Conservation (phyloP, 2,888 invertebrate species). For the Rhodophaea formosa region DNA sequence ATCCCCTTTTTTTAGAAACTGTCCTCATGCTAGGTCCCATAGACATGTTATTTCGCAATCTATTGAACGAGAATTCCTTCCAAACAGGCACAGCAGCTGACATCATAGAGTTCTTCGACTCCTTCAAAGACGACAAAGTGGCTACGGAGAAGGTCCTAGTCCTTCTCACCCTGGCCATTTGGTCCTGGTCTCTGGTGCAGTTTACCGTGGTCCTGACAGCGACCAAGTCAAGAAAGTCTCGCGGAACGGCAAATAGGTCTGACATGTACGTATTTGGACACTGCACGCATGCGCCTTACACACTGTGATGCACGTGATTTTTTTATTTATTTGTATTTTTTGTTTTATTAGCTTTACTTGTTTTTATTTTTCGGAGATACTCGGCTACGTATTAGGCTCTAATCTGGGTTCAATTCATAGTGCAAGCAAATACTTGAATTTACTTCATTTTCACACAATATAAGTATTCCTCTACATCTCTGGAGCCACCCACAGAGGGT, state of each 20-base stretch:
- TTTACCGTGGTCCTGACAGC: slow-evolving; percentile 97
- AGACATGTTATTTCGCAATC: neutral
- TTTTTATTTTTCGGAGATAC: neutral
- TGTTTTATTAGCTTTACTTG: slow-evolving; percentile 4
- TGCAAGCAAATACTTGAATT: no score
- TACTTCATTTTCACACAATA: no score
- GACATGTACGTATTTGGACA: slow-evolving; percentile 70
- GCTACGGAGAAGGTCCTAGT: slow-evolving; percentile 90
- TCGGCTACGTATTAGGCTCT: no score
- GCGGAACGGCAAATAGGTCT: slow-evolving; percentile 83
- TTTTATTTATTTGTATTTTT: slow-evolving; percentile 8
- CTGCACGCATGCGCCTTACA: slow-evolving; percentile 28
- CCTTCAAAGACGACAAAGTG: slow-evolving; percentile 94
- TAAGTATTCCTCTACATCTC: no score
- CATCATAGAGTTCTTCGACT: slow-evolving; percentile 98
- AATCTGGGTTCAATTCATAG: no score
- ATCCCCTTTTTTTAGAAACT: no score
- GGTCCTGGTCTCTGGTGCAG: slow-evolving; percentile 96
- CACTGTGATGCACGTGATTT: slow-evolving; percentile 13
- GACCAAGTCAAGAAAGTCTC: slow-evolving; percentile 88
- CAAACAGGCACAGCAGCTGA: slow-evolving; percentile 92
- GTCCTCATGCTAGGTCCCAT: no score
- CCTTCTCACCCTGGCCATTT: slow-evolving; percentile 92
- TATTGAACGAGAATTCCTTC: neutral
- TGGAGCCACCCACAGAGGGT: no score